Base-by-base conservation (phyloP, 2,797 vertebrate species). In the Knipowitschia caucasica region DNA sequence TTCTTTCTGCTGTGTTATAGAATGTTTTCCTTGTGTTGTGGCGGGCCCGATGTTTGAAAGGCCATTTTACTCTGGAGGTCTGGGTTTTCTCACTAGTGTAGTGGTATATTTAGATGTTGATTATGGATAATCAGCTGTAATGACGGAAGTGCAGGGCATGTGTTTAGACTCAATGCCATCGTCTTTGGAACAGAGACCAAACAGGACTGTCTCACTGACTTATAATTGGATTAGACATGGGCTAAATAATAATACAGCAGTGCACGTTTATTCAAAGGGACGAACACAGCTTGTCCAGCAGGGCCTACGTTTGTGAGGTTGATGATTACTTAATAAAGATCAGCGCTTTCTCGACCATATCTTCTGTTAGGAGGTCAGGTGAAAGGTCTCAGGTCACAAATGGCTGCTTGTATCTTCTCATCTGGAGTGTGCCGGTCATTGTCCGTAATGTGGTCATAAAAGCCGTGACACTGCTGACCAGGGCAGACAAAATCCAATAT, bases 371-470 rank as follows among this genome's bases (percentile, higher is more conserved):
- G 60, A 82, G 86, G 87, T 88, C 78, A 74, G 79, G 89, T 88
- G 86, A 89, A 79, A 89, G 90, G 89, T 88, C 69, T 86, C 64
- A 70, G 90, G 89, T 91, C 86, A 85, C 87, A 89, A 91, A 91
- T 91, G 85, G 85, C 81, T 84, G 77, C 78, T 86, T 90, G 88
- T 91, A 89, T 91, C 88, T 80, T 82, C 87, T 88, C 85, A 89
- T 89, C 82, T 81, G 82, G 73, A 80, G 60, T 1, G 56, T 65
- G 62, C 62, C 78, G 86, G 83, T 79, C 77, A 65, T 50, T 61
- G 83, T 77, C 73, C 75, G 70, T 82, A 75, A 75, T 66, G 59
- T 62, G 42, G 73, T 80, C 85, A 87, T 91, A 91, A 91, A 89
- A 90, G 74, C 75, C 39, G 75, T 81, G 82, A 88, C 84, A 79